phyloP scores from a whole-genome alignment of 1,140 invertebrate genomes.

The Penaeus indicus region DNA sequence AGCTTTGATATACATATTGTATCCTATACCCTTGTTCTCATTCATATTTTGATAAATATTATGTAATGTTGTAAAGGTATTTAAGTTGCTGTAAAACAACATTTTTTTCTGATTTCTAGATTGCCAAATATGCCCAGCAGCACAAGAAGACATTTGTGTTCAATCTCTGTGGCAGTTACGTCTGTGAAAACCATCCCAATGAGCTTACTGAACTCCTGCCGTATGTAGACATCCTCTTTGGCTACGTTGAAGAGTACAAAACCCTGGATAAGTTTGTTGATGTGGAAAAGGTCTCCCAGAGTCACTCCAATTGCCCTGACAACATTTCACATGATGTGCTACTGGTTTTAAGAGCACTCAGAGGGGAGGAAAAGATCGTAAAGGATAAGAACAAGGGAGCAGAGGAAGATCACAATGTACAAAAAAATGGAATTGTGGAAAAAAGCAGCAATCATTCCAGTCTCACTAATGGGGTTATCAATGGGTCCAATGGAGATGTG shows the following conservation, averaged over 20 bases:
- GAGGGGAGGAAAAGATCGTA: constrained; percentile 38
- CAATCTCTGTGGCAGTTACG: constrained; percentile 82
- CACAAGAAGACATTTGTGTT: constrained; percentile 77
- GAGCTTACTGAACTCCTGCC: constrained; percentile 74
- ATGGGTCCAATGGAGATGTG: neutral
- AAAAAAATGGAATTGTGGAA: constrained; percentile 3
- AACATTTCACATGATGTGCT: constrained; percentile 50
- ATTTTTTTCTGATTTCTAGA: constrained; percentile 22
- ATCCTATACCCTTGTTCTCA: too few species aligned
- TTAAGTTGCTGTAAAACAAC: too few species aligned
- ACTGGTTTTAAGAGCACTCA: constrained; percentile 44
- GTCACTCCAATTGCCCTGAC: neutral
- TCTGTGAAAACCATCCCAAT: constrained; percentile 76
- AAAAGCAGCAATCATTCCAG: neutral
- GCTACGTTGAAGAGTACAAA: constrained; percentile 79
- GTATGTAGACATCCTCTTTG: constrained; percentile 81
- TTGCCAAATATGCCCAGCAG: constrained; percentile 69
- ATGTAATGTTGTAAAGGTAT: too few species aligned
- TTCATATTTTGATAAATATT: too few species aligned
- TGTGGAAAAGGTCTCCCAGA: constrained; percentile 28
- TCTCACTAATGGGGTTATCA: neutral
- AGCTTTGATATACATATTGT: too few species aligned
- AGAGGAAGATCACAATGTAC: neutral
- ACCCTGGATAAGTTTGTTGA: constrained; percentile 70
- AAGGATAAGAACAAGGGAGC: constrained; percentile 8